Evolutionary conservation across 2,888 invertebrate genomes (phyloP), one percentile per base, ranked within the genome.

Genomic region (Actias luna): DNA sequence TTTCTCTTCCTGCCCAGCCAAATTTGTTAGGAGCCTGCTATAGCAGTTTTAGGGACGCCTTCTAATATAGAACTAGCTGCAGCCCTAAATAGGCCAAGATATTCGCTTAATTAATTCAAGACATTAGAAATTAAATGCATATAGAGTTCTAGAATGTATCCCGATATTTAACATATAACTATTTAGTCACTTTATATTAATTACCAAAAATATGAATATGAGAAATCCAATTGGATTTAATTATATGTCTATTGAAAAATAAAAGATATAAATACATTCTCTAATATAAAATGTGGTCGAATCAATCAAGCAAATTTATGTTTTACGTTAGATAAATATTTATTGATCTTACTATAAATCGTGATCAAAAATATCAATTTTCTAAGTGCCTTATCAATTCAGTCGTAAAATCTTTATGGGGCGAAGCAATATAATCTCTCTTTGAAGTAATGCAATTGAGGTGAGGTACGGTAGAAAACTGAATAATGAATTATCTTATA

Each of bases 401-500:
- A n/a, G n/a, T 29, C 55, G 29, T 55, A 55, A 55, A 55, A 29
- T n/a, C 2, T 29, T 55, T 55, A 55, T 55, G 55, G 29, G 55
- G 8, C 7, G 29, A 16, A 29, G 16, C 55, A 25, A 29, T 55
- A 55, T 55, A 55, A 55, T 55, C 14, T 27, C 7, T n/a, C 55
- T 27, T 55, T 55, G 22, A 46, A 46, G 22, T 46, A 22, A 22
- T 46, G 46, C 46, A 46, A 46, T 46, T 46, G 55, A 29, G n/a
- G 7, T 55, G 29, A 55, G 29, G 5, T 55, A 16, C n/a, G 16
- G 29, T 55, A 1, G n/a, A 2, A 22, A 16, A 12, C 0, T 29
- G 29, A 55, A 29, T 29, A 29, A 55, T n/a, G 14, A 55, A 55
- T 29, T n/a, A 27, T 52, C 29, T 16, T 55, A 29, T 16, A 29